phyloP scores from a whole-genome alignment of 2,888 invertebrate species.

The Clepsis dumicolana region DNA sequence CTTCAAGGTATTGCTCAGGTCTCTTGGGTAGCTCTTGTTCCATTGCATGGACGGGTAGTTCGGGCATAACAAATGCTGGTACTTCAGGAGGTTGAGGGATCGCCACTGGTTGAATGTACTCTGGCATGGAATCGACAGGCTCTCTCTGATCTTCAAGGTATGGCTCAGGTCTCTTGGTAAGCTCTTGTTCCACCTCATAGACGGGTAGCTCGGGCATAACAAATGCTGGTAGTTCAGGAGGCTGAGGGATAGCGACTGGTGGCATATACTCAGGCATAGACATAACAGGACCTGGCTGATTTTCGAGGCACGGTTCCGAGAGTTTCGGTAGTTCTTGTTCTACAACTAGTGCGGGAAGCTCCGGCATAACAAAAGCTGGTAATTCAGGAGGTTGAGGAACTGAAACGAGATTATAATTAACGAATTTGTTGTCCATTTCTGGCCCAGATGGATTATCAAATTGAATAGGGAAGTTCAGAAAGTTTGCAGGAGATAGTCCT shows the following conservation, averaged over 20 bases:
- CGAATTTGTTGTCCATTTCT: slow-evolving; percentile 5
- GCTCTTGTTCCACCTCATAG: no score
- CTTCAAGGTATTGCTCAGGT: no score
- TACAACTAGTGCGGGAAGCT: slow-evolving; percentile 1
- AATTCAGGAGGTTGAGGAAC: slow-evolving; percentile 45
- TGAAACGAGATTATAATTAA: slow-evolving; percentile 30
- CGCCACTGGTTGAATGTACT: neutral
- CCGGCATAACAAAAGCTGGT: slow-evolving; percentile 33
- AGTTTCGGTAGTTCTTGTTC: slow-evolving; percentile 3
- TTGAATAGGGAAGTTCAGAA: slow-evolving; percentile 9
- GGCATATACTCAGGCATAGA: slow-evolving; percentile 20
- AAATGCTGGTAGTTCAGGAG: slow-evolving; percentile 11
- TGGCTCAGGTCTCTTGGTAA: no score
- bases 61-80: neutral
- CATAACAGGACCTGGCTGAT: slow-evolving; percentile 3
- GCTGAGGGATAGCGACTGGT: neutral
- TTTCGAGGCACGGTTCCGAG: slow-evolving; percentile 3
- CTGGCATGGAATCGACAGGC: slow-evolving; percentile 6
- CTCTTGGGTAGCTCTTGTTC: no score
- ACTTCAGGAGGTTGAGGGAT: slow-evolving; percentile 13
- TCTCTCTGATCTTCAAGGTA: no score
- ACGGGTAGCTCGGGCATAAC: neutral
- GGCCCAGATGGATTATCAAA: slow-evolving; percentile 13
- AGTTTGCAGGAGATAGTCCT: neutral
- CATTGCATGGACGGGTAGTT: neutral